Evolutionary conservation across 2,797 vertebrate genomes (phyloP).

Genomic region (Trachops cirrhosus): DNA sequence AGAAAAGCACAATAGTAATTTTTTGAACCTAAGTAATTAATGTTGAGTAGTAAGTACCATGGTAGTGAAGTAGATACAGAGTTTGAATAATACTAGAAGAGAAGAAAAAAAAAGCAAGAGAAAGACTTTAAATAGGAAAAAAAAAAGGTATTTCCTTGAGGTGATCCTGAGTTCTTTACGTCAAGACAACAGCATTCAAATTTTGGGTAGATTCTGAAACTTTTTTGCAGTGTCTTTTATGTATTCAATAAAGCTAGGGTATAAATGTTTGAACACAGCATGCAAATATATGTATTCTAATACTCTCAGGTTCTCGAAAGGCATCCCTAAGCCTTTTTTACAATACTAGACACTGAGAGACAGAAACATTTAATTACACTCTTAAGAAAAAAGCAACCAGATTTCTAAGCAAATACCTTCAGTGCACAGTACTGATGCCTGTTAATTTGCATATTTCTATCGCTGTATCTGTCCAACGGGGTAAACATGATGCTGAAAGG

Average conservation of each 20-base stretch:
- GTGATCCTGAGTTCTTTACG: not conserved
- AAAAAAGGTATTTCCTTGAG: not conserved
- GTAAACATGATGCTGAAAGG: constrained; percentile 99
- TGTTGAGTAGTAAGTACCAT: not conserved
- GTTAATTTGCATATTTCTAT: constrained; percentile 99
- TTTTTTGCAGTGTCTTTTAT: not conserved
- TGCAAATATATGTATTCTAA: not conserved
- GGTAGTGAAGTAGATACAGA: not conserved
- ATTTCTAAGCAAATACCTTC: constrained; percentile 87
- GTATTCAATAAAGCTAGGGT: not conserved
- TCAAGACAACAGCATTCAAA: not conserved
- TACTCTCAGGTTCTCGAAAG: not conserved
- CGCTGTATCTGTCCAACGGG: constrained; percentile 98
- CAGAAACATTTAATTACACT: not conserved
- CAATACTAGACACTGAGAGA: not conserved
- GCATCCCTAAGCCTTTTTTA: not conserved
- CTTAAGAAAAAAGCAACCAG: not conserved
- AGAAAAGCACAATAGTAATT: not conserved
- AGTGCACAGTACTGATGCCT: constrained; percentile 98
- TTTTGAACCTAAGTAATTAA: constrained; percentile 1
- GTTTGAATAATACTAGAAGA: not conserved
- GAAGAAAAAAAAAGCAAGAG: not conserved
- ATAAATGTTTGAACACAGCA: not conserved
- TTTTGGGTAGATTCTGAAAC: not conserved
- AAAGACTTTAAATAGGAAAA: not conserved